Percentiles rank a stretch among this genome's conserved stretches.
These are phyloP conservation scores for Pseudoatta argentina DNA, from an alignment of 1,140 invertebrate genomes.

Conservation along the genomic window DNA sequence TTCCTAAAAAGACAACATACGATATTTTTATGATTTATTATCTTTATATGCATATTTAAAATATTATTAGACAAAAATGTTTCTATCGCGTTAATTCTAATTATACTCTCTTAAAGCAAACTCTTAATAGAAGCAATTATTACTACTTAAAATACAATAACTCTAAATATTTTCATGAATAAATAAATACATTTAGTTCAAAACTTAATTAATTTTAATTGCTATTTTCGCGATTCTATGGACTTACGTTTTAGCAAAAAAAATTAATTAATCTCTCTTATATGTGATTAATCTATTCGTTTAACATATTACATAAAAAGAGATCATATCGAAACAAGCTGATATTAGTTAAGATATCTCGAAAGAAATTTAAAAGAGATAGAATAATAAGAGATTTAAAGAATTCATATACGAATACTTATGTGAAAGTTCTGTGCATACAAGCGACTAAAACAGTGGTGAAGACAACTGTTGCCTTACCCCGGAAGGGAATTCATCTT, in stretches of 20 bases:
- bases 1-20: slow-evolving; percentile 85
- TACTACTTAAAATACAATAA: neutral
- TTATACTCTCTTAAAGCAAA: neutral
- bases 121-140: neutral
- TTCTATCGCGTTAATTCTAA: neutral
- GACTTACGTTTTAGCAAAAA: neutral
- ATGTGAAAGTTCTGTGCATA: slow-evolving; percentile 33
- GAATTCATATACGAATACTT: slow-evolving; percentile 24
- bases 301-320: neutral
- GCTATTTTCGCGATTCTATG: neutral
- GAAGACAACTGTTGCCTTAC: slow-evolving; percentile 75
- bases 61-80: neutral
- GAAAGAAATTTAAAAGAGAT: slow-evolving; percentile 4
- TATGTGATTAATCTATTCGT: neutral
- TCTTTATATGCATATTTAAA: neutral
- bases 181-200: neutral
- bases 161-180: neutral
- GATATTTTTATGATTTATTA: neutral
- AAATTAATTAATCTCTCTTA: neutral
- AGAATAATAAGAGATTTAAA: neutral
- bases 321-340: slow-evolving; percentile 9
- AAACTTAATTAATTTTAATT: neutral
- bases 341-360: slow-evolving; percentile 33
- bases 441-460: slow-evolving; percentile 43
- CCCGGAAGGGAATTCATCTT: slow-evolving; percentile 83